phyloP scores from a whole-genome alignment of 1,140 invertebrate genomes.

The Orius insidiosus region DNA sequence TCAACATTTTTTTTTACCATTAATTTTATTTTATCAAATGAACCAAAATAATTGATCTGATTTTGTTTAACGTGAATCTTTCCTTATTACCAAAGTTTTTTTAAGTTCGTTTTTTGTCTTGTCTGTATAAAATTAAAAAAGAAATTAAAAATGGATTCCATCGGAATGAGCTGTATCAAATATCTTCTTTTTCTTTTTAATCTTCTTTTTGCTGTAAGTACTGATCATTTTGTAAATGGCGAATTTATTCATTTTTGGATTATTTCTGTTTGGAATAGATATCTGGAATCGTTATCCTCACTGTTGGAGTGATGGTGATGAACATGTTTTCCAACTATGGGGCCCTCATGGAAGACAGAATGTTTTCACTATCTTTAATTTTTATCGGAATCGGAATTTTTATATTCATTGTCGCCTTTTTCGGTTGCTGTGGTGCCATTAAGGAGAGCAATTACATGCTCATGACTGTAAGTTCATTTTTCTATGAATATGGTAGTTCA shows the following conservation, averaged over 20 bases:
- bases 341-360: slow-evolving; percentile 47
- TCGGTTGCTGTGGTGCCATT: slow-evolving; percentile 71
- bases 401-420: slow-evolving; percentile 61
- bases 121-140: too few relatives aligned
- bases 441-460: slow-evolving; percentile 69
- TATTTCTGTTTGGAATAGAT: slow-evolving; percentile 37
- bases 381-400: slow-evolving; percentile 54
- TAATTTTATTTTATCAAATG: too few relatives aligned
- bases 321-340: slow-evolving; percentile 45
- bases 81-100: too few relatives aligned
- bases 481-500: too few relatives aligned
- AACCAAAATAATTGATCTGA: too few relatives aligned
- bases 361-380: slow-evolving; percentile 55
- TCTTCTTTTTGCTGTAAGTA: slow-evolving; percentile 65
- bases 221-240: background rate
- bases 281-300: slow-evolving; percentile 53
- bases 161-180: slow-evolving; percentile 60
- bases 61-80: too few relatives aligned
- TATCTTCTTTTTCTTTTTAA: slow-evolving; percentile 71
- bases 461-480: slow-evolving; percentile 46
- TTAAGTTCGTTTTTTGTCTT: too few relatives aligned
- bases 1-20: too few relatives aligned
- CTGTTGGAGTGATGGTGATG: slow-evolving; percentile 49
- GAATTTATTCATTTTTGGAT: background rate
- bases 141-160: slow-evolving; percentile 55